Conservation (phyloP, 2,797 vertebrate genomes). For the Alfaro cultratus region DNA sequence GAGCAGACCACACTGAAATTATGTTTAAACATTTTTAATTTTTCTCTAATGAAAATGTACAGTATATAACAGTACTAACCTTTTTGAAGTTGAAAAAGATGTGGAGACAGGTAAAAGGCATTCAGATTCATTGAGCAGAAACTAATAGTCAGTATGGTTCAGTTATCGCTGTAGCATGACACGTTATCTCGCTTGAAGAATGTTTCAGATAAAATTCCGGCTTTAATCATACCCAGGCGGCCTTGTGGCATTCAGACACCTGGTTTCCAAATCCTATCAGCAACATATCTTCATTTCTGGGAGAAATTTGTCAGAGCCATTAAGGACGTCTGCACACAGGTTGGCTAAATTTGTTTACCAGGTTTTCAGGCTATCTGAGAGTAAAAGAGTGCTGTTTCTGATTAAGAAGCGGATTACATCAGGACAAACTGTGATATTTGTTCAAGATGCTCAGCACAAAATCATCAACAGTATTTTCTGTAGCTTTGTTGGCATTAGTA, state of each 20-base stretch:
- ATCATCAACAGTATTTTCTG: slow-evolving; percentile 1
- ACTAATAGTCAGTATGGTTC: slow-evolving; percentile 31
- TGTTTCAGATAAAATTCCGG: slow-evolving; percentile 53
- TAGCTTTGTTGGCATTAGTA: background rate
- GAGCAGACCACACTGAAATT: slow-evolving; percentile 50
- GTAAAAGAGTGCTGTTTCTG: slow-evolving; percentile 27
- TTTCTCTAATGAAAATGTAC: slow-evolving; percentile 40
- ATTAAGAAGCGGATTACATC: slow-evolving; percentile 15
- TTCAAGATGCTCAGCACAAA: slow-evolving; percentile 1
- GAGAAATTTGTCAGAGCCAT: slow-evolving; percentile 50
- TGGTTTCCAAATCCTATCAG: slow-evolving; percentile 50
- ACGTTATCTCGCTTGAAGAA: slow-evolving; percentile 59
- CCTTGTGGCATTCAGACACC: slow-evolving; percentile 52
- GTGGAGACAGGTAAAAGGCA: slow-evolving; percentile 28
- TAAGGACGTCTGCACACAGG: slow-evolving; percentile 34
- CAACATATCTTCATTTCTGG: slow-evolving; percentile 59
- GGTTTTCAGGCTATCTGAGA: slow-evolving; percentile 14
- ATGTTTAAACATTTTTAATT: slow-evolving; percentile 28
- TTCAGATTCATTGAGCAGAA: slow-evolving; percentile 32
- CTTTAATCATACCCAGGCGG: slow-evolving; percentile 56
- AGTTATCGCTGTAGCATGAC: slow-evolving; percentile 40
- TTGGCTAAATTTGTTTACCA: slow-evolving; percentile 31
- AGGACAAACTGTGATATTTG: background rate
- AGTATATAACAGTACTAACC: slow-evolving; percentile 1
- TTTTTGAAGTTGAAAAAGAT: slow-evolving; percentile 21